Conservation (phyloP, 35 echinoderm and acorn worm species). For the Patiria miniata region DNA sequence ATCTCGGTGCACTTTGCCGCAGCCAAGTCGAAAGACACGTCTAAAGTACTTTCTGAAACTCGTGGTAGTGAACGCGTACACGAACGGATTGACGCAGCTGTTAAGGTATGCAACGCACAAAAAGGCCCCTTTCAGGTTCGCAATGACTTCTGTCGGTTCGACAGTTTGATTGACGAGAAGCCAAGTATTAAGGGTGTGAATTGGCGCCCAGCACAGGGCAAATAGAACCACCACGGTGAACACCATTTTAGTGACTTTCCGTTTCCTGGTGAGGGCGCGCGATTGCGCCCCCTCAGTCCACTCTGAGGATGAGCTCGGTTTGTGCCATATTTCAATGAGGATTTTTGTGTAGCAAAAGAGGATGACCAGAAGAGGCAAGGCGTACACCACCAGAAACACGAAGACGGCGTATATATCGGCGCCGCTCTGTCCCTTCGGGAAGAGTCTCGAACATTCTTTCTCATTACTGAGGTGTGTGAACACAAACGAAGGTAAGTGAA, state of each 20-base stretch:
- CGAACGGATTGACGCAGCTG: constrained; percentile 89
- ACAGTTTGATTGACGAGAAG: background rate
- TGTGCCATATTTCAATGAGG: constrained; percentile 73
- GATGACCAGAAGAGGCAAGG: constrained; percentile 75
- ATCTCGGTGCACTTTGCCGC: background rate
- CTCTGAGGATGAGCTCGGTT: constrained; percentile 40
- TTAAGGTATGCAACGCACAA: constrained; percentile 81
- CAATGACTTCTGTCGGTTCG: background rate
- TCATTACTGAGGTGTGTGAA: background rate
- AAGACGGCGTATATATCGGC: constrained; percentile 50
- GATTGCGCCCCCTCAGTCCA: constrained; percentile 69
- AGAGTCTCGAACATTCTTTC: constrained; percentile 16
- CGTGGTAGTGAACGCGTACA: constrained; percentile 89
- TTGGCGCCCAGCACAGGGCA: constrained; percentile 78
- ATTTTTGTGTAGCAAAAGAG: constrained; percentile 85
- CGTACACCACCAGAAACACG: constrained; percentile 62
- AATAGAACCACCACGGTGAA: constrained; percentile 87
- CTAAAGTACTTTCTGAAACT: constrained; percentile 86
- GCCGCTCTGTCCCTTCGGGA: constrained; percentile 25
- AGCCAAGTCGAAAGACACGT: constrained; percentile 34
- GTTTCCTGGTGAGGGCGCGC: constrained; percentile 59
- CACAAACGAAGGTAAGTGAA: constrained; percentile 15
- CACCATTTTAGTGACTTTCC: constrained; percentile 89
- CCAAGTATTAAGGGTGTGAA: constrained; percentile 63
- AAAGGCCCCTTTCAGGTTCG: constrained; percentile 12